Evolutionary conservation across 2,888 invertebrate species (phyloP), one percentile per base, ranked within the genome.

Genomic region (Germaria angustata): DNA sequence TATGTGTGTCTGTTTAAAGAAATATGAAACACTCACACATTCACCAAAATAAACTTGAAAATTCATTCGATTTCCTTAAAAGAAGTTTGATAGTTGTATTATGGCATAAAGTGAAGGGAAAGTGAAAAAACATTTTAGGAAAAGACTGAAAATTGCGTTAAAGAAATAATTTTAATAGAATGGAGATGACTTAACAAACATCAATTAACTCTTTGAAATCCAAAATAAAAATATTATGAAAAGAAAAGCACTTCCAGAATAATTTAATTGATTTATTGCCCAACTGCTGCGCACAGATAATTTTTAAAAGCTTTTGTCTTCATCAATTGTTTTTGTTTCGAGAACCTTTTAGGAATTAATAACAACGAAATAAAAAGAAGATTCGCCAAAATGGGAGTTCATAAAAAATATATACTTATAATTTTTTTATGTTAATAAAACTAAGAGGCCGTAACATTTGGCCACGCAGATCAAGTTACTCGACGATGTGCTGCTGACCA

Each of bases 391-490:
- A 53, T 39, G 17, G 13, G 20, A 53, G 20, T 55, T 28, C 8
- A 53, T 41, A 53, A 8, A 44, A 55, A 39, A n/a, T 59, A 7
- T n/a, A n/a, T n/a, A n/a, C n/a, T 55, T 32, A 15, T 15, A 24
- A 36, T 39, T 65, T 24, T 69, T 17, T 2, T 55, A 39, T 39
- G 11, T 51, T 69, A 53, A 15, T 57, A 13, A 44, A 71, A 69
- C 11, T n/a, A 24, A 44, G 34, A 57, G 78, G 63, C 63, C 49
- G 49, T 71, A 39, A 24, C 57, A 63, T 72, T 55, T 55, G 36
- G 46, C 55, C 55, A 65, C 78, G 75, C 66, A 66, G 73, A 65
- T 79, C 59, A 71, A 75, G 59, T 81, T 81, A 46, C 72, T 53
- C 49, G 15, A 51, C 36, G 22, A 32, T 24, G 13, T 61, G 66